phyloP scores from a whole-genome alignment of 2,113 vertebrate species.

The Caranx melampygus region DNA sequence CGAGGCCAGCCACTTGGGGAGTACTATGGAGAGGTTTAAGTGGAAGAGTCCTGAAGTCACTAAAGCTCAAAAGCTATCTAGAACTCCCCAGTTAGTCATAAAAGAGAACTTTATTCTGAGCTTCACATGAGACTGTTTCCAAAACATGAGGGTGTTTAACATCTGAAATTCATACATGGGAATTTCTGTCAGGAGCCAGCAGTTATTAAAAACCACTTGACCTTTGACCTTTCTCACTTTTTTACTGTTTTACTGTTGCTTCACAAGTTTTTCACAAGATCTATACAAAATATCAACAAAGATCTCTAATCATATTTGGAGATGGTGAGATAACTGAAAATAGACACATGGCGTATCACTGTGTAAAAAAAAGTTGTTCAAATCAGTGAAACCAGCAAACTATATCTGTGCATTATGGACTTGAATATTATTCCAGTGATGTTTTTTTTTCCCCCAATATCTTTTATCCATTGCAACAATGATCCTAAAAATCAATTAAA shows the following conservation, averaged over 20 bases:
- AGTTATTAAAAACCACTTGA: not conserved
- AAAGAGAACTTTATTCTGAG: not conserved
- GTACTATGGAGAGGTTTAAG: not conserved
- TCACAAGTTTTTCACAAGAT: not conserved
- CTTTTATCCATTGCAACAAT: not conserved
- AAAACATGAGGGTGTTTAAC: not conserved
- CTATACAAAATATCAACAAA: too few relatives aligned
- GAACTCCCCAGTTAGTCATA: slow-evolving; percentile 23
- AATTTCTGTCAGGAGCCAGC: slow-evolving; percentile 9
- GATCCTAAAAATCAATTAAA: too few relatives aligned
- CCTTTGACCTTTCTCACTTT: not conserved
- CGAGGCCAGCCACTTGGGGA: slow-evolving; percentile 23
- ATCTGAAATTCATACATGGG: not conserved
- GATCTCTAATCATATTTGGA: not conserved
- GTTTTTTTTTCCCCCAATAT: not conserved
- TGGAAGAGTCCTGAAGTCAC: slow-evolving; percentile 25
- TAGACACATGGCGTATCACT: too few relatives aligned
- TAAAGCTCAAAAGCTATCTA: not conserved
- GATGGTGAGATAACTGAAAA: not conserved
- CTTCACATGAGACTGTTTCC: not conserved
- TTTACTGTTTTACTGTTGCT: too few relatives aligned
- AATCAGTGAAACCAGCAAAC: not conserved
- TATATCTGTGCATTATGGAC: not conserved
- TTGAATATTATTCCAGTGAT: not conserved
- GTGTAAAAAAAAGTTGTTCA: not conserved